A percentile compares a stretch with the other conserved stretches of the same genome.
These are phyloP conservation scores for Aeoliscus strigatus DNA, from an alignment of 2,797 vertebrate genomes.

Conservation along the genomic window DNA sequence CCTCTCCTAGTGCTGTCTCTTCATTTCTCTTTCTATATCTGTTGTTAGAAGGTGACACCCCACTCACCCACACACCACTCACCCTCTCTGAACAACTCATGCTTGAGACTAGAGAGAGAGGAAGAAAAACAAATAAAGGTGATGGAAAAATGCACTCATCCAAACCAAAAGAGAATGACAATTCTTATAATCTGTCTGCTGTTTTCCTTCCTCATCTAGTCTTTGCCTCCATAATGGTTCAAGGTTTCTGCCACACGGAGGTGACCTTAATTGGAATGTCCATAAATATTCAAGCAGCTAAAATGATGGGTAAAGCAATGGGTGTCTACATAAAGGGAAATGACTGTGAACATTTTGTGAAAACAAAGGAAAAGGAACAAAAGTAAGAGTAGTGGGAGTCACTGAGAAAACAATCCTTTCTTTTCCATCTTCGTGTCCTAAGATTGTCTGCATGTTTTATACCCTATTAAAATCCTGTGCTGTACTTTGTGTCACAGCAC, in stretches of 20 bases:
- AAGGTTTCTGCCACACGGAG: slow-evolving; percentile 53
- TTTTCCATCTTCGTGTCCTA: background rate
- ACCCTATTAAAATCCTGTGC: slow-evolving; percentile 6
- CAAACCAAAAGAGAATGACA: slow-evolving; percentile 28
- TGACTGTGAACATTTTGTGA: slow-evolving; percentile 1
- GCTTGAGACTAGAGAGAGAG: slow-evolving; percentile 38
- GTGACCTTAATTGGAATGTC: slow-evolving; percentile 62
- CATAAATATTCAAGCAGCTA: slow-evolving; percentile 70
- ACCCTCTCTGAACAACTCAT: slow-evolving; percentile 54
- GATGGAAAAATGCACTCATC: slow-evolving; percentile 53
- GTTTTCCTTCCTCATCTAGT: slow-evolving; percentile 36
- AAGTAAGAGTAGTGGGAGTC: slow-evolving; percentile 4
- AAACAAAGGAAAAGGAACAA: slow-evolving; percentile 6
- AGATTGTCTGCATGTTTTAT: slow-evolving; percentile 4
- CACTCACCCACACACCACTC: slow-evolving; percentile 55
- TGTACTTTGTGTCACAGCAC: slow-evolving; percentile 5
- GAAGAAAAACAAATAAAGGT: slow-evolving; percentile 47
- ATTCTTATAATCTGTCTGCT: slow-evolving; percentile 44
- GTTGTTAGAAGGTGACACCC: slow-evolving; percentile 67
- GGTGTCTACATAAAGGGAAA: slow-evolving; percentile 18
- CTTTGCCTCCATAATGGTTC: slow-evolving; percentile 45
- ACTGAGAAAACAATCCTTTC: slow-evolving; percentile 16
- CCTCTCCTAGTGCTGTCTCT: slow-evolving; percentile 43
- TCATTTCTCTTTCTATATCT: slow-evolving; percentile 58
- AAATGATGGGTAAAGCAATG: slow-evolving; percentile 39